A percentile compares a stretch with the other conserved stretches of the same genome.
Evolutionary conservation across 2,888 invertebrate species (phyloP).

Genomic region (Lycaena phlaeas): DNA sequence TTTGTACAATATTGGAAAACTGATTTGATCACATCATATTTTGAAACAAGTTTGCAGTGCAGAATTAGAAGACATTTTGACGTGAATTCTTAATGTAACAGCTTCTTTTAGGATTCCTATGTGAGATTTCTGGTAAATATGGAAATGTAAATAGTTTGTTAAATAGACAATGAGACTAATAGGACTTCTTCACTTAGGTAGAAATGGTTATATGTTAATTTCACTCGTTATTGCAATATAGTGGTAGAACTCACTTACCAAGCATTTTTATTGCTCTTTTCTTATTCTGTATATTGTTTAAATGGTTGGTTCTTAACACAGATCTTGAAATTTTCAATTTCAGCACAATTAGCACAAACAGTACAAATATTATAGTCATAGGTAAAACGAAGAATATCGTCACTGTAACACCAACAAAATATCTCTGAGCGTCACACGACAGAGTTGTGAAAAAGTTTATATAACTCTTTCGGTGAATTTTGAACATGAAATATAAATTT

Average conservation of each 20-base stretch:
- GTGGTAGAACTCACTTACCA: neutral
- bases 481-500: neutral
- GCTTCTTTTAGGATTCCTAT: no score
- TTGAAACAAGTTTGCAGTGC: no score
- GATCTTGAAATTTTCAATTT: neutral
- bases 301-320: neutral
- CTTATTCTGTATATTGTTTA: neutral
- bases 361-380: neutral
- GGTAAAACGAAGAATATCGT: conserved; percentile 2
- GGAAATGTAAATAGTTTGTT: no score
- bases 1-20: no score
- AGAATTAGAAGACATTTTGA: no score
- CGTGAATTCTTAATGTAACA: no score
- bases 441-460: neutral
- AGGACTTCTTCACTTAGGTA: no score
- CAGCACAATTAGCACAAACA: conserved; percentile 1
- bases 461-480: neutral
- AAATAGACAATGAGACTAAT: no score
- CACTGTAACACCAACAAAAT: neutral
- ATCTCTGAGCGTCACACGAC: neutral
- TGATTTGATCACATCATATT: no score
- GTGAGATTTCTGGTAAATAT: no score
- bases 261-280: conserved; percentile 1
- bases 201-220: no score
- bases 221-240: no score